These are phyloP conservation scores for Chionomys nivalis DNA, from an alignment of 2,113 vertebrate genomes.

Conservation along the genomic window DNA sequence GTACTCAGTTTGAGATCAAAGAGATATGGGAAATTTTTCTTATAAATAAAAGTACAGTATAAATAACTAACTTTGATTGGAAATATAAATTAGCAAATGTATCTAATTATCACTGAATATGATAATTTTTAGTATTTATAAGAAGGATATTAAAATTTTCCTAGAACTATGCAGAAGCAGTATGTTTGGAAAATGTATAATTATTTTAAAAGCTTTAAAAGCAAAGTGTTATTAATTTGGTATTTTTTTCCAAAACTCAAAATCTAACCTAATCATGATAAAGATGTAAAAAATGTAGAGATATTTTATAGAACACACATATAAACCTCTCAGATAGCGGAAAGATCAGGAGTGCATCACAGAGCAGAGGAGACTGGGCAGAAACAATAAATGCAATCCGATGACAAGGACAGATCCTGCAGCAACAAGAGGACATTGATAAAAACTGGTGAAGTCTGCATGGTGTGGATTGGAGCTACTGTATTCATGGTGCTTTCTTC, in stretches of 20 bases:
- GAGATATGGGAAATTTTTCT: neutral
- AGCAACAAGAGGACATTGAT: neutral
- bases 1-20: neutral
- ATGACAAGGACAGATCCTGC: neutral
- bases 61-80: neutral
- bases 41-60: neutral
- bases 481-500: too few species aligned
- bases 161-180: neutral
- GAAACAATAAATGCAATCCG: neutral
- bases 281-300: neutral
- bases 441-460: neutral
- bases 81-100: neutral
- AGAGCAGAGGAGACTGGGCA: neutral
- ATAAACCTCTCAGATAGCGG: neutral
- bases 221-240: neutral
- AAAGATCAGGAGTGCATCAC: neutral
- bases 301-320: neutral
- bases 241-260: neutral
- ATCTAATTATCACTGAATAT: neutral
- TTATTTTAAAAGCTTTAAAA: neutral
- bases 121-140: neutral
- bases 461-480: too few species aligned
- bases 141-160: neutral
- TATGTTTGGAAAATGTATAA: constrained; percentile 2
- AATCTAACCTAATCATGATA: neutral